Evolutionary conservation across 2,888 invertebrate genomes (phyloP).

Genomic region (Phalera bucephala): DNA sequence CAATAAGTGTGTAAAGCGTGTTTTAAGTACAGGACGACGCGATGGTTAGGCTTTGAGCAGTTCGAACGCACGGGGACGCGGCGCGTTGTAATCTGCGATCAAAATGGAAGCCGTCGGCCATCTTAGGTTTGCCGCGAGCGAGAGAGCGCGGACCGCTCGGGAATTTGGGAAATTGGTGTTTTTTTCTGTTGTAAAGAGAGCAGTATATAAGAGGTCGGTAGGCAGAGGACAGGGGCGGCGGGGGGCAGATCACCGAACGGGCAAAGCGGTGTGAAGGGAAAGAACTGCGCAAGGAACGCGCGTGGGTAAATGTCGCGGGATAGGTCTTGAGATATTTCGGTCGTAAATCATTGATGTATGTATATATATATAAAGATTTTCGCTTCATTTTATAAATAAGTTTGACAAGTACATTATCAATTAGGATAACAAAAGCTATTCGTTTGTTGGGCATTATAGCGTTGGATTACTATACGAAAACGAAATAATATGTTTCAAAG

Average conservation of each 20-base stretch:
- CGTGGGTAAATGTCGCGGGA: slow-evolving; percentile 40
- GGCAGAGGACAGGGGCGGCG: slow-evolving; percentile 66
- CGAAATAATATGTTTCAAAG: no score
- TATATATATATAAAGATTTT: no score
- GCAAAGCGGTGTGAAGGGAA: slow-evolving; percentile 82
- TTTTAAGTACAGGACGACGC: slow-evolving; percentile 58
- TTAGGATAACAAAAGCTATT: no score
- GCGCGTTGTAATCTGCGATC: slow-evolving; percentile 76
- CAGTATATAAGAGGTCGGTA: slow-evolving; percentile 81
- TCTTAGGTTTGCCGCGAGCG: slow-evolving; percentile 79
- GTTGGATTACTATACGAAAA: no score
- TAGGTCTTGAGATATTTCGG: slow-evolving; percentile 45
- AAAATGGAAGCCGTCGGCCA: slow-evolving; percentile 81
- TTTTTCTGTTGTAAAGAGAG: slow-evolving; percentile 81
- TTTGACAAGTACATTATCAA: no score
- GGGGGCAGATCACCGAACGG: slow-evolving; percentile 73
- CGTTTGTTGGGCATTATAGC: no score
- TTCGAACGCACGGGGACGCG: slow-evolving; percentile 68
- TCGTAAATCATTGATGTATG: slow-evolving; percentile 39
- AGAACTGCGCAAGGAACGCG: slow-evolving; percentile 58
- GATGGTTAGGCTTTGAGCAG: slow-evolving; percentile 77
- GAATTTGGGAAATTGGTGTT: slow-evolving; percentile 82
- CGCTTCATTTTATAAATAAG: no score
- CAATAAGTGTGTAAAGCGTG: slow-evolving; percentile 66
- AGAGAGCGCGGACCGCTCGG: slow-evolving; percentile 75